Percentiles rank a stretch among this genome's conserved stretches.
These are phyloP conservation scores for Pantherophis alleghaniensis DNA, from an alignment of 2,797 vertebrate genomes.

Conservation along the genomic window DNA sequence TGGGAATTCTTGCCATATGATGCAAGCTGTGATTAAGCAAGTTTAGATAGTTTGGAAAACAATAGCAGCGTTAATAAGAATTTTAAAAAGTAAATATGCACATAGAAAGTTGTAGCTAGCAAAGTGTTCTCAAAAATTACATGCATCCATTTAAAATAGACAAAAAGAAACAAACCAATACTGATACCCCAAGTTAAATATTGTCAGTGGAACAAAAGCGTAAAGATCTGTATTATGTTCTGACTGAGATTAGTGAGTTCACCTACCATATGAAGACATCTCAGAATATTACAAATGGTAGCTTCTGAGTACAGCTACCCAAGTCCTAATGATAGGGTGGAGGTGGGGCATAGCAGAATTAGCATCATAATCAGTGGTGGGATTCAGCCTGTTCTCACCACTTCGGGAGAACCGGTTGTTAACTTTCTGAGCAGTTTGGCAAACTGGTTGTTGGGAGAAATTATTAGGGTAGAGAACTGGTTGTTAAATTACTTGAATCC, in stretches of 20 bases:
- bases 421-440: too few species aligned
- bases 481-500: too few species aligned
- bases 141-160: background rate
- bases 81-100: background rate
- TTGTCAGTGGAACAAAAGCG: background rate
- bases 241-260: background rate
- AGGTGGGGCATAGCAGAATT: background rate
- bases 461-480: too few species aligned
- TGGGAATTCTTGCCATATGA: conserved; percentile 53
- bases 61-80: conserved; percentile 35
- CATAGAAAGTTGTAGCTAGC: conserved; percentile 9
- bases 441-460: too few species aligned
- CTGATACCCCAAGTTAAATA: background rate
- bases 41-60: conserved; percentile 57
- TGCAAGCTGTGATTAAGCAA: conserved; percentile 49
- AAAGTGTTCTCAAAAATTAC: conserved; percentile 1
- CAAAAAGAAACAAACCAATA: background rate
- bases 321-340: background rate
- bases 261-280: background rate
- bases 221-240: background rate
- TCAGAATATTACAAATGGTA: background rate
- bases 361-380: background rate
- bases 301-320: background rate
- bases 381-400: too few species aligned
- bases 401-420: too few species aligned